phyloP scores from a whole-genome alignment of 2,113 vertebrate species.

The Forbesichthys papilliferus region DNA sequence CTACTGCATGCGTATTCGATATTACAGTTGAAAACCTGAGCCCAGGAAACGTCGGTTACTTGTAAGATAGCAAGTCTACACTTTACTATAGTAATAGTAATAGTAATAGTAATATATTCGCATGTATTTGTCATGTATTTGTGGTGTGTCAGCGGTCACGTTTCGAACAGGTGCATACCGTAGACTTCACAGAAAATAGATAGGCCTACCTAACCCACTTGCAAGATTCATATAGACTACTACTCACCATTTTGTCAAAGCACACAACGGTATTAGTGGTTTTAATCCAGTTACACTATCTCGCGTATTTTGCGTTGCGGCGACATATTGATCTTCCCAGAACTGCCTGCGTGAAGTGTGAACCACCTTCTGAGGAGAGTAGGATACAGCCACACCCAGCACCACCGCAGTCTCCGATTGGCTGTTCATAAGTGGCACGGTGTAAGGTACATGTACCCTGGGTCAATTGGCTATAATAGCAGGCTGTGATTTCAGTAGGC shows the following conservation, averaged over 20 bases:
- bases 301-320: not conserved
- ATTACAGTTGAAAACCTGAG: too few species aligned
- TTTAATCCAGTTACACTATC: not conserved
- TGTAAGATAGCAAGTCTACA: too few species aligned
- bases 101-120: too few species aligned
- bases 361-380: conserved; percentile 25
- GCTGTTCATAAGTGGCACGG: conserved; percentile 21
- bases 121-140: too few species aligned
- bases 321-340: conserved; percentile 37
- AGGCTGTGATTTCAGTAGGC: too few species aligned
- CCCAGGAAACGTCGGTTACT: too few species aligned
- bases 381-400: conserved; percentile 33
- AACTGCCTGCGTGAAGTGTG: conserved; percentile 11
- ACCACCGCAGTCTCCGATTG: conserved; percentile 37
- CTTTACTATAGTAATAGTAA: too few species aligned
- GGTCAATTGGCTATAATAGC: too few species aligned
- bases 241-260: conserved; percentile 61
- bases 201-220: too few species aligned
- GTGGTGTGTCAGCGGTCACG: too few species aligned
- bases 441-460: too few species aligned
- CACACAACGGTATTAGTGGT: not conserved
- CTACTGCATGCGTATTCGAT: too few species aligned
- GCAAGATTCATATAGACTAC: not conserved
- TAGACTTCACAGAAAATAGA: not conserved
- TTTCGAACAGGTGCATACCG: not conserved